Percentiles rank a stretch among this genome's conserved stretches.
phyloP scores from a whole-genome alignment of 2,888 invertebrate species.

The Plemyria rubiginata region DNA sequence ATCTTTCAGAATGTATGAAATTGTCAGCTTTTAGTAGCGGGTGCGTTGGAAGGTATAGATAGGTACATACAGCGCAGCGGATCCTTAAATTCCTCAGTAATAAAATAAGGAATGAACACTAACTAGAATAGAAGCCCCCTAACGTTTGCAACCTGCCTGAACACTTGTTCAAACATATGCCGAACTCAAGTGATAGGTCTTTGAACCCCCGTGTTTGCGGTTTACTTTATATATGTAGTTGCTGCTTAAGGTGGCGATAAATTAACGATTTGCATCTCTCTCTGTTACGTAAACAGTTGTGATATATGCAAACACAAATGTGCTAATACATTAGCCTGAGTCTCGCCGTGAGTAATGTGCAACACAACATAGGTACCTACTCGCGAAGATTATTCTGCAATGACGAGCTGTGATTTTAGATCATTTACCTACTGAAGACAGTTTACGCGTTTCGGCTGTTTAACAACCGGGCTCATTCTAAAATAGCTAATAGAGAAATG shows the following conservation, averaged over 20 bases:
- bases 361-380: slow-evolving; percentile 4
- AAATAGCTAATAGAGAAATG: not conserved
- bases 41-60: slow-evolving; percentile 12
- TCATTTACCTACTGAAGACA: not conserved
- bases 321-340: slow-evolving; percentile 64
- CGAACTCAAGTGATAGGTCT: slow-evolving; percentile 79
- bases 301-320: slow-evolving; percentile 69
- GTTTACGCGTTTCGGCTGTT: not conserved
- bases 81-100: slow-evolving; percentile 14
- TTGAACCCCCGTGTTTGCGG: slow-evolving; percentile 80
- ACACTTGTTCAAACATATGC: slow-evolving; percentile 78
- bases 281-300: slow-evolving; percentile 69
- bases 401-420: slow-evolving; percentile 1
- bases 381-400: slow-evolving; percentile 2
- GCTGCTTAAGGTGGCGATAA: slow-evolving; percentile 79
- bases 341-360: slow-evolving; percentile 46
- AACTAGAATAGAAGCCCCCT: slow-evolving; percentile 52
- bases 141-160: slow-evolving; percentile 64
- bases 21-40: slow-evolving; percentile 5
- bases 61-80: not conserved
- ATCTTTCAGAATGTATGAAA: not conserved
- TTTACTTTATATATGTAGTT: slow-evolving; percentile 80
- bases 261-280: slow-evolving; percentile 82
- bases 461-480: not conserved
- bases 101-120: slow-evolving; percentile 23